Conservation (phyloP, 2,113 vertebrate species). For the Pseudopodoces humilis region DNA sequence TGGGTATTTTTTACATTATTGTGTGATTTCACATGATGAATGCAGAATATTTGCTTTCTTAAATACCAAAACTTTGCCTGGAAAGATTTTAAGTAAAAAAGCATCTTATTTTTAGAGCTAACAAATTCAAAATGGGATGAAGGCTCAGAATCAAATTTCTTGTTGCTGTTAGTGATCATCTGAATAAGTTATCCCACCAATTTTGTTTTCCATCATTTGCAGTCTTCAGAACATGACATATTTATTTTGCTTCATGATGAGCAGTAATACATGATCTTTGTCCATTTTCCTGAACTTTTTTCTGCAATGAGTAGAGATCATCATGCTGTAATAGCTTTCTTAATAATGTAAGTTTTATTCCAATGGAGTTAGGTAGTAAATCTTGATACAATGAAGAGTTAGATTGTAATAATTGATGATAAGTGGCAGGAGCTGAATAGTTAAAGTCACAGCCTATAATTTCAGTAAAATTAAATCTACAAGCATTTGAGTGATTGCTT, state of each 20-base stretch:
- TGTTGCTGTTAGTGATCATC: neutral
- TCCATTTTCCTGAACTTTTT: neutral
- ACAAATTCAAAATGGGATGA: neutral
- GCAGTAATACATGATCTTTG: neutral
- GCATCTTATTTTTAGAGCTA: neutral
- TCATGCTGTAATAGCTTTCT: neutral
- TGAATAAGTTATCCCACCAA: neutral
- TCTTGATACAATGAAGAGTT: neutral
- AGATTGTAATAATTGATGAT: neutral
- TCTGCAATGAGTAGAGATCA: neutral
- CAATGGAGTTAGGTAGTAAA: neutral
- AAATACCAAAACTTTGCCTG: neutral
- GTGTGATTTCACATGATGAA: neutral
- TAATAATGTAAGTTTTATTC: neutral
- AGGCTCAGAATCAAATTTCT: neutral
- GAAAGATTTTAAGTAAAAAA: neutral
- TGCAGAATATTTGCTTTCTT: neutral
- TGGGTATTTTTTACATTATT: neutral
- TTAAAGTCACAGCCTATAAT: neutral
- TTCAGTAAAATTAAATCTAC: neutral
- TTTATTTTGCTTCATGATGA: neutral
- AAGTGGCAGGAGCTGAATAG: neutral
- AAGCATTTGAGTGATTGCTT: neutral
- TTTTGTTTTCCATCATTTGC: neutral
- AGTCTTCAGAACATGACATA: neutral